phyloP scores from a whole-genome alignment of 2,888 invertebrate species.

The Cerceris ruficornis region DNA sequence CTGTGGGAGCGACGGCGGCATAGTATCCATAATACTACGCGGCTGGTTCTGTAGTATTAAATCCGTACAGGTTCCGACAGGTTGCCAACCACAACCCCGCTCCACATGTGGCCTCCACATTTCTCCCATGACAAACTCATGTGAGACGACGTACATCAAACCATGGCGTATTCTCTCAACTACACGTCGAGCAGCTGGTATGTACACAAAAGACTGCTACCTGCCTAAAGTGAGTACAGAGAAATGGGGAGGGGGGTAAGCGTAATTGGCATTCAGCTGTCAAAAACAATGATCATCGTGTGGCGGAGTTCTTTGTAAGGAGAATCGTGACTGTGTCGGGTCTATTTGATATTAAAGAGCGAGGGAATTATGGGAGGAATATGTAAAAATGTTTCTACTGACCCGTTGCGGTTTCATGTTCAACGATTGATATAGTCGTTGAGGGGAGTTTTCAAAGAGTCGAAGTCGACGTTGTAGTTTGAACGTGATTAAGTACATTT shows the following conservation, averaged over 20 bases:
- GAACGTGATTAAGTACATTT: too few species aligned
- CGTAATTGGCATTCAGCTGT: slow-evolving; percentile 19
- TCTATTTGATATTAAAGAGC: too few species aligned
- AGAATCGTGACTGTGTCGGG: too few species aligned
- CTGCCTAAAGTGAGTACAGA: slow-evolving; percentile 15
- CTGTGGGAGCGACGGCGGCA: slow-evolving; percentile 17
- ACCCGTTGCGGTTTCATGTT: too few species aligned
- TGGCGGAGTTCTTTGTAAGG: neutral
- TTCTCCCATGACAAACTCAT: slow-evolving; percentile 57
- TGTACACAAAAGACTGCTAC: slow-evolving; percentile 32
- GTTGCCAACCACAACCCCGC: slow-evolving; percentile 67
- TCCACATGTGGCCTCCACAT: slow-evolving; percentile 53
- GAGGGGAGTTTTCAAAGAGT: too few species aligned
- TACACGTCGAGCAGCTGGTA: slow-evolving; percentile 32
- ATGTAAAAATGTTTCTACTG: too few species aligned
- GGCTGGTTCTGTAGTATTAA: slow-evolving; percentile 46
- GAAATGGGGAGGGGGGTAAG: neutral
- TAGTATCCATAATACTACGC: slow-evolving; percentile 30
- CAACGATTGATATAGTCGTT: too few species aligned
- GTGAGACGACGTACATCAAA: slow-evolving; percentile 48
- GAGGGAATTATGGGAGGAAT: too few species aligned
- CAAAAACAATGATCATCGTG: slow-evolving; percentile 28
- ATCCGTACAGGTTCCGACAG: slow-evolving; percentile 73
- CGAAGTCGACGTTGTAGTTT: too few species aligned
- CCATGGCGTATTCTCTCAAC: slow-evolving; percentile 48